Percentiles rank a stretch among this genome's conserved stretches.
Evolutionary conservation across 2,888 invertebrate genomes (phyloP).

Genomic region (Periphyllus acericola): DNA sequence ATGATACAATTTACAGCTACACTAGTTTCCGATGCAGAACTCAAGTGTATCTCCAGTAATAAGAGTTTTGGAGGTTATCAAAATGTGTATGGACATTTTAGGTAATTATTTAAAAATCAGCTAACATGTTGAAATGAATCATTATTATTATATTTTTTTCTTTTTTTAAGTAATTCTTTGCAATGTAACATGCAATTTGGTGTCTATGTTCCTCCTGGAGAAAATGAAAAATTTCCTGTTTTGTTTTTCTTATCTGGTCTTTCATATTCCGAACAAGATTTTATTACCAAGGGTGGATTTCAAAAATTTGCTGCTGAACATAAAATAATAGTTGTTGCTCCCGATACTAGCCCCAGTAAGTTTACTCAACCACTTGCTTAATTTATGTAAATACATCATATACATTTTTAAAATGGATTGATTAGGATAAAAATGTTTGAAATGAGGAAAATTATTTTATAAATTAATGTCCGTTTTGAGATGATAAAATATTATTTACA

Average conservation of each 20-base stretch:
- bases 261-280: slow-evolving; percentile 94
- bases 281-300: slow-evolving; percentile 93
- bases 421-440: too few relatives aligned
- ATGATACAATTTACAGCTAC: background rate
- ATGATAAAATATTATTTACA: too few relatives aligned
- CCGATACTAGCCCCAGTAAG: too few relatives aligned
- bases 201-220: slow-evolving; percentile 85
- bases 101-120: slow-evolving; percentile 67
- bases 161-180: slow-evolving; percentile 73
- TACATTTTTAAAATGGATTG: too few relatives aligned
- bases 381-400: too few relatives aligned
- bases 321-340: slow-evolving; percentile 81
- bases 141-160: slow-evolving; percentile 46
- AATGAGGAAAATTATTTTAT: too few relatives aligned
- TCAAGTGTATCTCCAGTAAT: slow-evolving; percentile 71
- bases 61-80: slow-evolving; percentile 87
- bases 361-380: too few relatives aligned
- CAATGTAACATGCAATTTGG: slow-evolving; percentile 95
- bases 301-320: slow-evolving; percentile 89
- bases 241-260: slow-evolving; percentile 93
- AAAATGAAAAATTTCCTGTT: slow-evolving; percentile 76
- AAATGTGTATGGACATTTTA: slow-evolving; percentile 84
- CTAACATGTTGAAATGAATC: background rate
- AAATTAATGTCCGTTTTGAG: too few relatives aligned
- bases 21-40: slow-evolving; percentile 14